Evolutionary conservation across 2,797 vertebrate species (phyloP), one percentile per base, ranked within the genome.

Genomic region (Benthosema pterotum): DNA sequence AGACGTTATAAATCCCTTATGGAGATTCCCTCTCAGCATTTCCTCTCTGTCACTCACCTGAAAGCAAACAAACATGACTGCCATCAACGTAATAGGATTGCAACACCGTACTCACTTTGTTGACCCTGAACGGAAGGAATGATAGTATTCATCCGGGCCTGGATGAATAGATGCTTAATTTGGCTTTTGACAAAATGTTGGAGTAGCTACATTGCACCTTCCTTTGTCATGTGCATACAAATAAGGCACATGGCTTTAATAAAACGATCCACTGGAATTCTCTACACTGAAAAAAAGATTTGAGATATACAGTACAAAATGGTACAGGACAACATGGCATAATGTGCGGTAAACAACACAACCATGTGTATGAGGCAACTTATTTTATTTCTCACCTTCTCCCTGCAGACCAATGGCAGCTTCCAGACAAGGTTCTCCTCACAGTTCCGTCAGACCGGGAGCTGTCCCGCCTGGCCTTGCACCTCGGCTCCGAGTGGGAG

Each of bases 401-500:
- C 28, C 47, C 54, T 17, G 25, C 83, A 95, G 95, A 74, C 18
- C 5, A 63, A 3, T 58, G 7, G 18, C 28, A 5, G 11, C 63
- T 97, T 48, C 82, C 92, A 0, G 75, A 85, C 0, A 70, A 83
- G 0, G 9, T 93, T 67, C 91, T 95, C 60, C 82, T 76, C 62
- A 85, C 65, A 25, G 89, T 92, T 11, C 97, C 95, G 0, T 93
- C 95, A 0, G 95, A 96, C 60, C 93, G 65, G 65, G 94, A 96
- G 70, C 70, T 99, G 69, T 97, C 92, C 83, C 89, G 85, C 18
- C 91, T 99, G 67, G 94, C 96, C 0, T 82, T 87, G 9, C 85
- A 64, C 19, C 89, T 99, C 2, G 95, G 97, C 2, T 53, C 89
- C 0, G 93, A 96, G 65, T 98, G 95, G 95, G 95, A 98, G 75